phyloP scores from a whole-genome alignment of 2,888 invertebrate species.

The Lepidochrysops patricia region DNA sequence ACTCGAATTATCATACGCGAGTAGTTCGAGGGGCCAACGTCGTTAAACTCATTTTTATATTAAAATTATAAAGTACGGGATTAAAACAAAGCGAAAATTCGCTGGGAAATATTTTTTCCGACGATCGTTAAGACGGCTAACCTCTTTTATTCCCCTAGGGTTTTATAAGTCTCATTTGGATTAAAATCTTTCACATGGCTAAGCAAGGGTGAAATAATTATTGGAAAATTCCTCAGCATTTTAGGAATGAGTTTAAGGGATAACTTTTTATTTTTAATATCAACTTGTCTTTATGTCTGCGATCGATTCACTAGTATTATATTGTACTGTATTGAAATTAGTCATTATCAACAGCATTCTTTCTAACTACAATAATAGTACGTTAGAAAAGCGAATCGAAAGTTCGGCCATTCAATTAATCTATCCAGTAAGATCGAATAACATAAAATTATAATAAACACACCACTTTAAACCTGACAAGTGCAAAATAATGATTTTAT shows the following conservation, averaged over 20 bases:
- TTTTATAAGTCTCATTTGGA: conserved; percentile 19
- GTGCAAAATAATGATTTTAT: background rate
- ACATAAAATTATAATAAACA: background rate
- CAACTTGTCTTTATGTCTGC: background rate
- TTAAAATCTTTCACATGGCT: conserved; percentile 18
- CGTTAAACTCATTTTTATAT: conserved; percentile 31
- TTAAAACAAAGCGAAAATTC: conserved; percentile 13
- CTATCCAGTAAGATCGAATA: background rate
- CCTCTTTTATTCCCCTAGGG: conserved; percentile 19
- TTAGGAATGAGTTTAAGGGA: conserved; percentile 10
- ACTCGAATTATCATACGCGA: conserved; percentile 58
- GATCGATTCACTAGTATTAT: background rate
- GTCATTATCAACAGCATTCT: no score
- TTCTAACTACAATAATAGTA: no score
- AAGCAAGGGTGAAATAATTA: conserved; percentile 19
- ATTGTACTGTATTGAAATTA: background rate
- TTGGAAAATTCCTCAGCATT: conserved; percentile 15
- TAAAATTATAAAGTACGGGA: conserved; percentile 19
- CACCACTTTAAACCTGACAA: background rate
- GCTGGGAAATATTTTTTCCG: conserved; percentile 17
- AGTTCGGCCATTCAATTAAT: no score
- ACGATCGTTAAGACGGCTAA: conserved; percentile 15
- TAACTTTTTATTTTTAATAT: conserved; percentile 10
- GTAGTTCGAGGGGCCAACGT: conserved; percentile 46
- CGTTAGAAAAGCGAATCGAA: no score